Evolutionary conservation across 2,888 invertebrate species (phyloP), one percentile per base, ranked within the genome.

Genomic region (Liodrosophila aerea): DNA sequence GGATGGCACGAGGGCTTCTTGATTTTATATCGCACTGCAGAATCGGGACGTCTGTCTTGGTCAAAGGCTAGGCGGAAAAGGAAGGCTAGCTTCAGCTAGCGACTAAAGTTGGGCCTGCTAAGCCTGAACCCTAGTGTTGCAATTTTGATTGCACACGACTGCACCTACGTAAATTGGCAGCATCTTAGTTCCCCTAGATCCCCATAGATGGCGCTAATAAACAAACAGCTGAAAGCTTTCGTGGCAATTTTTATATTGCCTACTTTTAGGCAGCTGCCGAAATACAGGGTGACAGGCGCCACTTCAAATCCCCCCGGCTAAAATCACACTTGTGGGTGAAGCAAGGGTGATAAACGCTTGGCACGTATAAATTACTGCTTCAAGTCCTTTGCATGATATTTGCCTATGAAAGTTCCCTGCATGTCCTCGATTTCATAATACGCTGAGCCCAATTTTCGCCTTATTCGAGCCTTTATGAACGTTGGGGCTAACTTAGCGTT

Each of bases 291-390:
- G n/a, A n/a, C n/a, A n/a, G n/a, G n/a, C n/a, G n/a, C n/a, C n/a
- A n/a, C n/a, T n/a, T n/a, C n/a, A n/a, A n/a, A n/a, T n/a, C n/a
- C n/a, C n/a, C n/a, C n/a, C n/a, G 31, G 31, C 9, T 8, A 8
- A 13, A 13, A 13, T 13, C 34, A 12, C n/a, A 34, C 34, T 34
- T 34, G 34, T 34, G 34, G 34, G 12, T 2, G 11, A 12, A 34
- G 12, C 34, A 34, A 34, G 34, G 34, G n/a, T 34, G 13, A 34
- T 34, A 13, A 12, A 34, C 13, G 34, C 34, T 34, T 34, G 34
- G 34, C n/a, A n/a, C n/a, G n/a, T n/a, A n/a, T n/a, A n/a, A n/a
- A n/a, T 33, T 11, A 33, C 7, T 33, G 33, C 7, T 33, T 33
- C 1, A 33, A 12, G 5, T 12, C 33, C 12, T 33, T 33, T 7